phyloP scores from a whole-genome alignment of 2,113 vertebrate species.

The Harpagus bidentatus region DNA sequence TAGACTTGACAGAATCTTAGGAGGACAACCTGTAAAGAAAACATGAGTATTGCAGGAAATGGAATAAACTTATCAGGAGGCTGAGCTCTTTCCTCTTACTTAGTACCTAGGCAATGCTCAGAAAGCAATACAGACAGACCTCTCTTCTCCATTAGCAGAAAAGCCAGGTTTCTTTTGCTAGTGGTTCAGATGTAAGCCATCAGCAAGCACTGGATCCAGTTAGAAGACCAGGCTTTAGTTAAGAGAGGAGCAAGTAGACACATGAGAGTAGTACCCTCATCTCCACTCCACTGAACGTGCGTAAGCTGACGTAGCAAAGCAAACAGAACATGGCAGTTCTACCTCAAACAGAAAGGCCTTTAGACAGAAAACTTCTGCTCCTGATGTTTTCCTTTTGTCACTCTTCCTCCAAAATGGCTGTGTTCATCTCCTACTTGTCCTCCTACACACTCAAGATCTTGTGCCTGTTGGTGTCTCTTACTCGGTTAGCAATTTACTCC shows the following conservation, averaged over 20 bases:
- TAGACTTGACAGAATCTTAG: background rate
- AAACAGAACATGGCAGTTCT: background rate
- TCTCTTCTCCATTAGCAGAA: background rate
- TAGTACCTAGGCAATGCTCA: background rate
- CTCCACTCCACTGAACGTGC: background rate
- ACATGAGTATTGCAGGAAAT: background rate
- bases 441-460: background rate
- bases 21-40: background rate
- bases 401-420: background rate
- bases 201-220: background rate
- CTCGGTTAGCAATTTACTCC: background rate
- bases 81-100: background rate
- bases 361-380: background rate
- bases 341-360: background rate
- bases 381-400: background rate
- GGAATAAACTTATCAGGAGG: background rate
- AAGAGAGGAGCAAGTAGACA: background rate
- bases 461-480: constrained; percentile 17
- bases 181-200: background rate
- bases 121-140: background rate
- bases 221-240: background rate
- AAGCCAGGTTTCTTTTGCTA: background rate
- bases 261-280: background rate
- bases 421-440: background rate
- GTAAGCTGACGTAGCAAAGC: background rate